Conservation (phyloP, 2,113 vertebrate genomes). For the Eurystomus gularis region DNA sequence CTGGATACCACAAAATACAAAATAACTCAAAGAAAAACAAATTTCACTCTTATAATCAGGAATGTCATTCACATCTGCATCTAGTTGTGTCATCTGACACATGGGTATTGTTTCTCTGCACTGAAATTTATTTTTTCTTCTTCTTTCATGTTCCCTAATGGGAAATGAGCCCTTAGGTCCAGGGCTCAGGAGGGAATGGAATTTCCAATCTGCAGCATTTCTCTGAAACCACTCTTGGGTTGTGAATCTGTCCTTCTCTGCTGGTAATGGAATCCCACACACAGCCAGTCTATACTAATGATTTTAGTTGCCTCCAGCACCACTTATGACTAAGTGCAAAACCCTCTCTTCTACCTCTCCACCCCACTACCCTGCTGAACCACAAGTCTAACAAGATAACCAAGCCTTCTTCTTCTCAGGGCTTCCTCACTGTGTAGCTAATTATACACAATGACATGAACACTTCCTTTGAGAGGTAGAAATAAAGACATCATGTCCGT, state of each 20-base stretch:
- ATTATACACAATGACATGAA: background rate
- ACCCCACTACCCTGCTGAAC: background rate
- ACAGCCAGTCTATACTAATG: background rate
- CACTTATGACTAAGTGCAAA: constrained; percentile 29
- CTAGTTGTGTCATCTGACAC: background rate
- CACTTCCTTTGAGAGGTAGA: background rate
- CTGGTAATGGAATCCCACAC: constrained; percentile 4
- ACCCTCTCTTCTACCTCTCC: background rate
- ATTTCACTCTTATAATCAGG: background rate
- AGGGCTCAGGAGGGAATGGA: background rate
- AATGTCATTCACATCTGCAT: background rate
- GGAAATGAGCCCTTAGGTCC: background rate
- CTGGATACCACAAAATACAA: background rate
- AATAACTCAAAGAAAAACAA: background rate
- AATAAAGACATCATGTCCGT: background rate
- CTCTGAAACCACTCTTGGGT: background rate
- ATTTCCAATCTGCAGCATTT: background rate
- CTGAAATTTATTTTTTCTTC: background rate
- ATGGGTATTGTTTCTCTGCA: background rate
- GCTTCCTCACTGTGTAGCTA: background rate
- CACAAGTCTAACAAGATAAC: constrained; percentile 13
- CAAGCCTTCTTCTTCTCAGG: background rate
- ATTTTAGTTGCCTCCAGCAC: constrained; percentile 16
- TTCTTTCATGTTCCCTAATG: background rate
- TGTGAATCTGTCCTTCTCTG: background rate